Percentiles rank a stretch among this genome's conserved stretches.
phyloP scores from a whole-genome alignment of 2,797 vertebrate species.

The Myotis findleyi region DNA sequence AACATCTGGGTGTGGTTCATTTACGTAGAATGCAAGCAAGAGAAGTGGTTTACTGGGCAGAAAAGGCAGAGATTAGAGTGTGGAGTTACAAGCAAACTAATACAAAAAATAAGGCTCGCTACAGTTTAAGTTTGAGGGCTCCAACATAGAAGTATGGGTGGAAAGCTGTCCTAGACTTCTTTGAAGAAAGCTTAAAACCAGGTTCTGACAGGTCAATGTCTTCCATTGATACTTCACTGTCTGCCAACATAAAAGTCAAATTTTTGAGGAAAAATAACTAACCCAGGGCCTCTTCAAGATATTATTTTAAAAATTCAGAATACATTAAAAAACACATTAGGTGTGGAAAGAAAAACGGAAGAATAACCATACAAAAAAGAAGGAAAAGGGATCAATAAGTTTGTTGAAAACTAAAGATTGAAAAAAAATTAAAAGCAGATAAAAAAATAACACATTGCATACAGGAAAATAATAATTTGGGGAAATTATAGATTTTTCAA shows the following conservation, averaged over 20 bases:
- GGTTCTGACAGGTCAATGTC: neutral
- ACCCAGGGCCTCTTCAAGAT: neutral
- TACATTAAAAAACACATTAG: neutral
- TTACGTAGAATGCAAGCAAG: neutral
- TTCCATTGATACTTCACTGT: neutral
- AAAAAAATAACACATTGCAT: neutral
- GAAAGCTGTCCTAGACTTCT: neutral
- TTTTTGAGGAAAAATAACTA: neutral
- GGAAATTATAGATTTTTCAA: neutral
- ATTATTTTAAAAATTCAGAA: neutral
- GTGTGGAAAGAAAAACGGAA: neutral
- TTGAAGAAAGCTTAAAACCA: neutral
- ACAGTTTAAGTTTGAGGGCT: neutral
- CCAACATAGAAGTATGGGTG: neutral
- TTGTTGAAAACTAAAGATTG: neutral
- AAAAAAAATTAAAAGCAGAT: neutral
- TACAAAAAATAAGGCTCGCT: neutral
- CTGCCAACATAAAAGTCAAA: neutral
- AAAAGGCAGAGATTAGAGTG: neutral
- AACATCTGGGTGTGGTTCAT: neutral
- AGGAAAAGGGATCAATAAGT: neutral
- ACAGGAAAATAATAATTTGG: neutral
- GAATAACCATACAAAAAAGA: neutral
- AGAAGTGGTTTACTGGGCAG: neutral
- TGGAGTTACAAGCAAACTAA: neutral